Conservation (phyloP, 2,888 invertebrate species). For the Pseudococcus jackbeardsleyi region DNA sequence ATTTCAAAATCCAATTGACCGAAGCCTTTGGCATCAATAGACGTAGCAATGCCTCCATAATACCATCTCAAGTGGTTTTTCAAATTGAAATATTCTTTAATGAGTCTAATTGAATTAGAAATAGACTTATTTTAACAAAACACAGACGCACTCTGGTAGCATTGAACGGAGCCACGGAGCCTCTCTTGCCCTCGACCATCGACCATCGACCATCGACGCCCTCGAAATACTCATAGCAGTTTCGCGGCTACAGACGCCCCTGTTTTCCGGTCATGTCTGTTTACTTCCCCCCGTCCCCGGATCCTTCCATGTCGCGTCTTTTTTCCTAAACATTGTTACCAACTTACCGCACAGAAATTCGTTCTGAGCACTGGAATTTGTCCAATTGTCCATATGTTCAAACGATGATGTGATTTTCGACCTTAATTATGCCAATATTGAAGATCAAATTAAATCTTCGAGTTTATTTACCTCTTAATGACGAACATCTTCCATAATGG, state of each 20-base stretch:
- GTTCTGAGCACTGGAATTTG: background rate
- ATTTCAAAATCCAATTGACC: background rate
- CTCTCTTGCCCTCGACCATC: background rate
- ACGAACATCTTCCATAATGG: background rate
- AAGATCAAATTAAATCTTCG: background rate
- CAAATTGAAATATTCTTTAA: background rate
- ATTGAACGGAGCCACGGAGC: constrained; percentile 20
- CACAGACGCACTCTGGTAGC: constrained; percentile 25
- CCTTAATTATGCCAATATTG: background rate
- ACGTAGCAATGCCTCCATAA: background rate
- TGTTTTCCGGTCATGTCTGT: constrained; percentile 44
- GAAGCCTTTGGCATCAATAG: background rate
- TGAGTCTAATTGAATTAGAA: constrained; percentile 17
- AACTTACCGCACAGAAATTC: background rate
- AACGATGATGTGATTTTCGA: background rate
- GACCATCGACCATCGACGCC: constrained; percentile 27
- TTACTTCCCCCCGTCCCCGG: constrained; percentile 9
- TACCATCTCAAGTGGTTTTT: background rate
- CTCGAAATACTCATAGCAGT: background rate
- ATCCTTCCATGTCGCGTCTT: background rate
- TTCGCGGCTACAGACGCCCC: constrained; percentile 3
- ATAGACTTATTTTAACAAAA: constrained; percentile 11
- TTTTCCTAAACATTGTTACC: constrained; percentile 7
- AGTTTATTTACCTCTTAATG: background rate
- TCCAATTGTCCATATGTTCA: background rate